Evolutionary conservation across 35 echinoderm and acorn worm species (phyloP), one percentile per base, ranked within the genome.

Genomic region (Anneissia japonica): DNA sequence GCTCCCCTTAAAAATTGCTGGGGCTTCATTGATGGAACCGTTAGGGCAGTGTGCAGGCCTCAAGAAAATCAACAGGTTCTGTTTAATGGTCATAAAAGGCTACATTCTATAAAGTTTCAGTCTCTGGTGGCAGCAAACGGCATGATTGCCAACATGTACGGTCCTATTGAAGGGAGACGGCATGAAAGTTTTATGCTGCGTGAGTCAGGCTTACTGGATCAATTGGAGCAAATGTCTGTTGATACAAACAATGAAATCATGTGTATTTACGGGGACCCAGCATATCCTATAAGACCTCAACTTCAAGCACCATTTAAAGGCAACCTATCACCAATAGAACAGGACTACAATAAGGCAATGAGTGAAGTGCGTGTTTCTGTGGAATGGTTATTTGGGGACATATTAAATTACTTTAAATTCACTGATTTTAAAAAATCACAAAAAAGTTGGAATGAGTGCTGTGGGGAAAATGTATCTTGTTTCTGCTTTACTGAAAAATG

Each of bases 11-110:
- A 41, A 4, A 81, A 88, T 46, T 88, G 77, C 34, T 88, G 76
- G 76, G 86, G 77, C 3, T 88, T 88, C 55, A 34, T 81, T n/a
- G 86, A 87, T 31, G 85, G 85, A 0, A 87, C 85, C 9, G 85
- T 87, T 3, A 41, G 85, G 30, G 9, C 85, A 32, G 37, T 79
- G 10, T 87, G 74, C 26, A 74, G 85, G 29, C 84, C 84, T 26
- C 31, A 9, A 38, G 21, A 86, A 75, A 75, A 38, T 31, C 55
- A 86, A 31, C 3, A 72, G 31, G 23, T 86, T 6, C 0, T 74
- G 35, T 86, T 37, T 39, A 86, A 76, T 75, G 73, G 84, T 34
- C 84, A 86, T 39, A 86, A 86, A 76, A 9, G 35, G 37, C 10
- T 81, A 39, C 79, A 81, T n/a, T 30, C 34, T 26, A 12, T 81